A percentile compares a stretch with the other conserved stretches of the same genome.
Evolutionary conservation across 1,140 invertebrate genomes (phyloP).

Genomic region (Drosophila trapezifrons): DNA sequence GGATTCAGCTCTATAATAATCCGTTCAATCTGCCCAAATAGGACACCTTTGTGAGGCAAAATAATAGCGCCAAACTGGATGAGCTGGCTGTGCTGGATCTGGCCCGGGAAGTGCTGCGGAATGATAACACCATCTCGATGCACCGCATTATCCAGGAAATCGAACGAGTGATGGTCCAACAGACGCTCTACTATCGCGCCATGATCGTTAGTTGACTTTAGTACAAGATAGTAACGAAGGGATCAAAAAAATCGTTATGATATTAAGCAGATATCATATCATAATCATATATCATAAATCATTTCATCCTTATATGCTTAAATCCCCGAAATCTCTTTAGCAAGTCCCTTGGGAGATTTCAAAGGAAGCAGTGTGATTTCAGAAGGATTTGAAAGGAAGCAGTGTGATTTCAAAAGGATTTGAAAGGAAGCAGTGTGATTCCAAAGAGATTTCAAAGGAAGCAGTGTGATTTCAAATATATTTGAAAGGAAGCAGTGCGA

Average conservation of each 20-base stretch:
- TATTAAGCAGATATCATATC: too few species aligned
- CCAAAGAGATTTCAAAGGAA: too few species aligned
- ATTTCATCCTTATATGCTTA: neutral
- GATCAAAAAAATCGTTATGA: neutral
- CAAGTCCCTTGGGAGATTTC: too few species aligned
- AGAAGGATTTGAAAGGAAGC: too few species aligned
- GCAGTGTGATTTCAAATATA: too few species aligned
- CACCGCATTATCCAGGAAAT: slow-evolving; percentile 71
- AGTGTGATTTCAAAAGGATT: too few species aligned
- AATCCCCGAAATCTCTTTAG: neutral
- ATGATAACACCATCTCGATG: slow-evolving; percentile 76
- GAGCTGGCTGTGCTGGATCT: slow-evolving; percentile 87
- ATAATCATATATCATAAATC: too few species aligned
- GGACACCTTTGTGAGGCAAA: slow-evolving; percentile 32
- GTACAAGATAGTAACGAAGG: neutral
- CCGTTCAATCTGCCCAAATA: neutral
- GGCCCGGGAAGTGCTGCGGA: slow-evolving; percentile 86
- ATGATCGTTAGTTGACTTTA: slow-evolving; percentile 86
- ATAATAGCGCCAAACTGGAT: slow-evolving; percentile 54
- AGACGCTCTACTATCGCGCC: slow-evolving; percentile 87
- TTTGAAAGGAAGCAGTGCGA: too few species aligned
- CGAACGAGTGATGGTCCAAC: slow-evolving; percentile 77
- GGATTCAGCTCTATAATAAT: neutral
- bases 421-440: too few species aligned
- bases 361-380: too few species aligned